These are phyloP conservation scores for Strigamia crassipes DNA, from an alignment of 2,888 invertebrate species.

Conservation along the genomic window DNA sequence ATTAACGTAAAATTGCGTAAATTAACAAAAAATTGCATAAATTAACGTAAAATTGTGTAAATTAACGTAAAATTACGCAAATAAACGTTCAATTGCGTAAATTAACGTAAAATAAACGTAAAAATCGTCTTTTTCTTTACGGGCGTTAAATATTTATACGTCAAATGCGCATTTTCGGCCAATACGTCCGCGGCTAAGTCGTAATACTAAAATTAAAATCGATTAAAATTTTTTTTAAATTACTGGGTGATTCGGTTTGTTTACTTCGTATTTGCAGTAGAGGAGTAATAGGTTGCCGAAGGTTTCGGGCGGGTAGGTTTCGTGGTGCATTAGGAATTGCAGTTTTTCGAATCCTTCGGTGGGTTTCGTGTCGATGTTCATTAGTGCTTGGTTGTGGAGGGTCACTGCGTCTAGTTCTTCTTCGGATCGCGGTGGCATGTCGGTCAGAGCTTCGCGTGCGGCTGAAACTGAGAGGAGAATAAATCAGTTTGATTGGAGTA, in stretches of 20 bases:
- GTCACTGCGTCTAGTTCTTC: slow-evolving; percentile 97
- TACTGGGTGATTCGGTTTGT: not conserved
- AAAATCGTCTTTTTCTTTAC: slow-evolving; percentile 64
- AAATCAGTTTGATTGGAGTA: too few species aligned
- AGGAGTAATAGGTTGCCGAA: slow-evolving; percentile 92
- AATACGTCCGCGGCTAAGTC: slow-evolving; percentile 97
- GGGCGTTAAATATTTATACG: slow-evolving; percentile 90
- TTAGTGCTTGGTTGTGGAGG: slow-evolving; percentile 92
- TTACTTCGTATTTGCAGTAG: slow-evolving; percentile 89
- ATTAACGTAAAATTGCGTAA: not conserved
- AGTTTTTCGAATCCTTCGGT: slow-evolving; percentile 93
- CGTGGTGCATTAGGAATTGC: slow-evolving; percentile 91
- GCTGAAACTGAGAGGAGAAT: slow-evolving; percentile 68
- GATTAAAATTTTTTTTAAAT: too few species aligned
- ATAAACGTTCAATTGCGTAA: too few species aligned
- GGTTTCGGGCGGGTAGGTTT: slow-evolving; percentile 96
- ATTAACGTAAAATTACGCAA: too few species aligned
- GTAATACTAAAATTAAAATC: slow-evolving; percentile 67
- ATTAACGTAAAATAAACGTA: too few species aligned
- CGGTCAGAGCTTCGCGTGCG: slow-evolving; percentile 66
- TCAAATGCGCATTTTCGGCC: slow-evolving; percentile 95
- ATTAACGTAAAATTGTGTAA: too few species aligned
- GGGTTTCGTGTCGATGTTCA: slow-evolving; percentile 84
- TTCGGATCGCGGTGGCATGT: slow-evolving; percentile 76
- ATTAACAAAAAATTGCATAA: too few species aligned